Base-by-base conservation (phyloP, 1,140 invertebrate genomes). In the Drosophila willistoni region DNA sequence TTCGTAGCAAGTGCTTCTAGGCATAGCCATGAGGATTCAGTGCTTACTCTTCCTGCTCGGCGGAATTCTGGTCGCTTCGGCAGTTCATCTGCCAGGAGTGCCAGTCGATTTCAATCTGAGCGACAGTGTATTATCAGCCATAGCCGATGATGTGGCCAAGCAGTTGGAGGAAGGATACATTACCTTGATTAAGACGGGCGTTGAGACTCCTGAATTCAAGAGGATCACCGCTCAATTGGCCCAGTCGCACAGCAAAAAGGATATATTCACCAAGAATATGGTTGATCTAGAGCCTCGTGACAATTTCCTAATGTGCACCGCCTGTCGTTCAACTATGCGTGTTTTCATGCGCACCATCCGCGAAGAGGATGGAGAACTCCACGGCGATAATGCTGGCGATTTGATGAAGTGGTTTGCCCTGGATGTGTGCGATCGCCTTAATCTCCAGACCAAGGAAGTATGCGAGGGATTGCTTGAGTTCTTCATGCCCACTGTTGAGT, bases 381-480 rank as follows among this genome's bases (percentile, higher is more conserved):
- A 84, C 64, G 79, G 79, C 5, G 76, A 87, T 1, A 44, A 73
- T 7, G 79, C 75, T 6, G 55, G 75, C 6, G 65, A 0, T 1
- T 33, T 78, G 0, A 78, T 81, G 69, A 86, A 81, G 22, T 57
- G 74, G 0, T 79, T 95, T 5, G 81, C 93, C 0, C 84, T 92
- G 9, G 92, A 92, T 6, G 66, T 95, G 2, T 96, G 95, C 64
- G 79, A 79, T 1, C 55, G 92, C 5, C 71, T 95, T 0, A 93
- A 94, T 7, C 92, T 95, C 7, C 93, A 94, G 79, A 92, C 91
- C 0, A 81, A 92, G 9, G 80, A 75, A 64, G 94, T 95, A n/a
- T 96, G 95, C 73, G 69, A 77, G 12, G 95, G 95, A 29, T 72
- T 93, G 7, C 77, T 95, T 6, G 91, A 93, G 44, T 78, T 93